Conservation (phyloP, 92 coral and sea anemone species). For the Meandrina meandrites region DNA sequence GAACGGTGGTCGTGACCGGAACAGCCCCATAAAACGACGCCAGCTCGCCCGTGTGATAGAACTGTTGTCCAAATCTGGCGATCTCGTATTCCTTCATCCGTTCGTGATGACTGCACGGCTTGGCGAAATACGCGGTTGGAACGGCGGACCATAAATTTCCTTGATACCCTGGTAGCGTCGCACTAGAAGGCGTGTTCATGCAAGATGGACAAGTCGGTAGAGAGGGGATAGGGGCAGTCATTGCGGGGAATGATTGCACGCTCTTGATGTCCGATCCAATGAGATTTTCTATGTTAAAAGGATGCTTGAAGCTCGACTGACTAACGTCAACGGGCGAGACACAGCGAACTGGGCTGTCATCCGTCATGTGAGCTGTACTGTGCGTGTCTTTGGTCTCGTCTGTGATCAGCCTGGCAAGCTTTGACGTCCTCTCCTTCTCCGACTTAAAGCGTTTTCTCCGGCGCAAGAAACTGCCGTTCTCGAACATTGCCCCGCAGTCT, state of each 20-base stretch:
- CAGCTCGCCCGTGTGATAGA: slow-evolving; percentile 37
- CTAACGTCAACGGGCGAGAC: slow-evolving; percentile 41
- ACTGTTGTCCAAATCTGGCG: slow-evolving; percentile 42
- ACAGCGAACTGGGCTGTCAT: slow-evolving; percentile 31
- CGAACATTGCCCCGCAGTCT: slow-evolving; percentile 99
- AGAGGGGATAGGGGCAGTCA: slow-evolving; percentile 75
- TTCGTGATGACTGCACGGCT: slow-evolving; percentile 81
- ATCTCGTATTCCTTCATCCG: slow-evolving; percentile 38
- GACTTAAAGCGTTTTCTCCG: slow-evolving; percentile 95
- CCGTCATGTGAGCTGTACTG: slow-evolving; percentile 14
- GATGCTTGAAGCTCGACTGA: slow-evolving; percentile 84
- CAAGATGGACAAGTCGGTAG: slow-evolving; percentile 89
- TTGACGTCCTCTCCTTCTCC: slow-evolving; percentile 80
- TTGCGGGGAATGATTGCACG: slow-evolving; percentile 47
- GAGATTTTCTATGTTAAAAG: slow-evolving; percentile 95
- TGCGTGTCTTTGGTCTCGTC: slow-evolving; percentile 56
- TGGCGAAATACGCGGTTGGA: slow-evolving; percentile 63
- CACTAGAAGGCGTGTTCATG: slow-evolving; percentile 55
- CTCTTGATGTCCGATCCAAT: slow-evolving; percentile 77
- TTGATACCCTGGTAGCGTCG: slow-evolving; percentile 61
- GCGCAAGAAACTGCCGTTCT: slow-evolving; percentile 94
- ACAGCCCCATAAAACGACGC: slow-evolving; percentile 37
- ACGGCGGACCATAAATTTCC: slow-evolving; percentile 78
- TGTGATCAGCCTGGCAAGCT: slow-evolving; percentile 71
- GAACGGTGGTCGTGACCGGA: slow-evolving; percentile 17